Percentiles rank a stretch among this genome's conserved stretches.
phyloP scores from a whole-genome alignment of 1,140 invertebrate species.

The Listronotus oregonensis region DNA sequence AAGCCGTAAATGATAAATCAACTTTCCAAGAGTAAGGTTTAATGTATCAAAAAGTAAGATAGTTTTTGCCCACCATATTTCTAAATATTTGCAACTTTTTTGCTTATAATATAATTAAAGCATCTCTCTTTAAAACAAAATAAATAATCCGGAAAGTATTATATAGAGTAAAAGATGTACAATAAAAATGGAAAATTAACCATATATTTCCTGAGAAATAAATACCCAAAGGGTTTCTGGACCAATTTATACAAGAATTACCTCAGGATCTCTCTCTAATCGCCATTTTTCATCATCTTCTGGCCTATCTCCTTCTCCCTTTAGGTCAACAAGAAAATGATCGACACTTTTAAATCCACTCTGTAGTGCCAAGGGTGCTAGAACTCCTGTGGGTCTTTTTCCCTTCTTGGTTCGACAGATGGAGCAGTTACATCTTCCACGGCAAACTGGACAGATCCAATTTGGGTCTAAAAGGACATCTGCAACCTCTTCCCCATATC shows the following conservation, averaged over 20 bases:
- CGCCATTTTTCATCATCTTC: background rate
- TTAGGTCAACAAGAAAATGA: slow-evolving; percentile 37
- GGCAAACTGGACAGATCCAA: slow-evolving; percentile 59
- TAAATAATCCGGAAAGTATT: too few species aligned
- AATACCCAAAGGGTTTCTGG: too few species aligned
- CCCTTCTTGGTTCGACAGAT: slow-evolving; percentile 58
- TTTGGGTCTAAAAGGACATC: slow-evolving; percentile 57
- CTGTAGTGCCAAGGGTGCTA: slow-evolving; percentile 51
- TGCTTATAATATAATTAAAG: too few species aligned
- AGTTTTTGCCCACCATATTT: too few species aligned
- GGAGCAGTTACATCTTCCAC: slow-evolving; percentile 59
- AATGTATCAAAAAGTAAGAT: too few species aligned
- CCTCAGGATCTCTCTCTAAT: slow-evolving; percentile 7
- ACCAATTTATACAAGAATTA: background rate
- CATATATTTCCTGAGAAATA: too few species aligned
- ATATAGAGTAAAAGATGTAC: too few species aligned
- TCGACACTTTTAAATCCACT: slow-evolving; percentile 53
- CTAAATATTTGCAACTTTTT: too few species aligned
- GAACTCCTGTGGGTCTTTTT: slow-evolving; percentile 57
- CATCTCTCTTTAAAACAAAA: too few species aligned
- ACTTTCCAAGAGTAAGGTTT: too few species aligned
- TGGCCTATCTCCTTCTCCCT: slow-evolving; percentile 31
- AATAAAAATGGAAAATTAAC: too few species aligned
- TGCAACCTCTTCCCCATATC: slow-evolving; percentile 57
- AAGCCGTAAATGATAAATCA: too few species aligned